These are phyloP conservation scores for Hemibagrus wyckioides DNA, from an alignment of 2,113 vertebrate genomes.

Conservation along the genomic window DNA sequence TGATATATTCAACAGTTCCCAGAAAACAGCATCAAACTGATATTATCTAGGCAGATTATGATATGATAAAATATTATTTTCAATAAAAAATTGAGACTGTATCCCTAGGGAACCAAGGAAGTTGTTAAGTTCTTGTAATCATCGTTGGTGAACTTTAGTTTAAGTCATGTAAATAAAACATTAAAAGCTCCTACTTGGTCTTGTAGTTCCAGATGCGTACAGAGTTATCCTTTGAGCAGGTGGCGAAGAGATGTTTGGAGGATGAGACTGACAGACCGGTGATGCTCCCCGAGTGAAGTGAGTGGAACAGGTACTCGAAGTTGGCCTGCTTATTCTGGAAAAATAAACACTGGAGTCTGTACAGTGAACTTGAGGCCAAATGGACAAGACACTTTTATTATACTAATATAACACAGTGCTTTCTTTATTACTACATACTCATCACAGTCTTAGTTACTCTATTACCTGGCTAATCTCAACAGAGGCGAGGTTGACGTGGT, in stretches of 20 bases:
- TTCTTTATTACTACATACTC: neutral
- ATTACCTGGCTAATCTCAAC: constrained; percentile 65
- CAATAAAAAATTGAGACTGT: too few relatives aligned
- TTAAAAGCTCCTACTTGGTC: constrained; percentile 77
- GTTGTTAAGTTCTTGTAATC: too few relatives aligned
- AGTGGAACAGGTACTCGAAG: constrained; percentile 82
- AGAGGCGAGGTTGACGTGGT: constrained; percentile 77
- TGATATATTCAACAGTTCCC: too few relatives aligned
- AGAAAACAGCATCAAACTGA: too few relatives aligned
- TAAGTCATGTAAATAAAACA: neutral
- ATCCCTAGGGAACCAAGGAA: too few relatives aligned
- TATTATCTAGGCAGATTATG: neutral
- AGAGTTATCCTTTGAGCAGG: constrained; percentile 87
- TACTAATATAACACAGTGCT: neutral
- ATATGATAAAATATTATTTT: neutral
- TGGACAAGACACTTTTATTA: neutral
- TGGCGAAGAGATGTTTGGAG: constrained; percentile 86
- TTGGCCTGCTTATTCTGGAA: constrained; percentile 75
- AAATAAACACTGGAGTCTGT: neutral
- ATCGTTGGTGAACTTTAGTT: too few relatives aligned
- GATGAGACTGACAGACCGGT: constrained; percentile 85
- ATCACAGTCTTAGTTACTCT: neutral
- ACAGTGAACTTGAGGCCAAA: neutral
- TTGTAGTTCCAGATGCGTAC: constrained; percentile 94
- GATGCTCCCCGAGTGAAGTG: constrained; percentile 82